Evolutionary conservation across 2,888 invertebrate species (phyloP).

Genomic region (Schrankia costaestrigalis): DNA sequence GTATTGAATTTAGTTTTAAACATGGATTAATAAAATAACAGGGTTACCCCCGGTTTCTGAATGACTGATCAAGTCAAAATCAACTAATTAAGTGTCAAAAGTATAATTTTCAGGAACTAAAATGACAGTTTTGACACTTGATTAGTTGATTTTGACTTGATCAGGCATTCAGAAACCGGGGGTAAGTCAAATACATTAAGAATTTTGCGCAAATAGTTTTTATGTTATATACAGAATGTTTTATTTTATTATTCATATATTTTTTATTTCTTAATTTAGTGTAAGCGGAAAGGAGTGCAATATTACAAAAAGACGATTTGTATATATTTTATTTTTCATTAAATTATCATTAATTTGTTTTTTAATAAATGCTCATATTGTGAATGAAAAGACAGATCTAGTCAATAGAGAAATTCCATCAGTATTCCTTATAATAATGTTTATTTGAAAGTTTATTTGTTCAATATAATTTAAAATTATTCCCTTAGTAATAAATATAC

Average conservation of each 20-base stretch:
- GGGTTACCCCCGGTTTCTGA: too few species aligned
- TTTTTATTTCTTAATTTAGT: slow-evolving; percentile 27
- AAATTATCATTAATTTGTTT: slow-evolving; percentile 22
- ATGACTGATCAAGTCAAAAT: too few species aligned
- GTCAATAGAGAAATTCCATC: slow-evolving; percentile 42
- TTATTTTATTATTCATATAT: slow-evolving; percentile 27
- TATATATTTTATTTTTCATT: slow-evolving; percentile 1
- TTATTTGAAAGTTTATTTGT: slow-evolving; percentile 13
- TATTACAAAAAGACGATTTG: slow-evolving; percentile 20
- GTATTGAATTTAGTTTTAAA: slow-evolving; percentile 26
- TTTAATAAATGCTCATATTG: slow-evolving; percentile 29
- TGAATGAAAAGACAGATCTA: slow-evolving; percentile 49
- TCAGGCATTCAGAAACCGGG: too few species aligned
- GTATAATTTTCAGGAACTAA: too few species aligned
- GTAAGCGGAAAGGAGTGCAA: slow-evolving; percentile 29
- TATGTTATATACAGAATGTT: slow-evolving; percentile 27
- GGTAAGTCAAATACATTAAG: too few species aligned
- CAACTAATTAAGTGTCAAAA: too few species aligned
- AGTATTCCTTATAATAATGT: slow-evolving; percentile 36
- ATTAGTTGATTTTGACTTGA: too few species aligned
- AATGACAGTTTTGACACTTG: too few species aligned
- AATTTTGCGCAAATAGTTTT: too few species aligned
- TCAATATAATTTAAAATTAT: slow-evolving; percentile 12
- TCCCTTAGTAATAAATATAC: too few species aligned
- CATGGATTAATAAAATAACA: too few species aligned